Conservation (phyloP, 2,797 vertebrate species). For the Coracias cyanogaster region DNA sequence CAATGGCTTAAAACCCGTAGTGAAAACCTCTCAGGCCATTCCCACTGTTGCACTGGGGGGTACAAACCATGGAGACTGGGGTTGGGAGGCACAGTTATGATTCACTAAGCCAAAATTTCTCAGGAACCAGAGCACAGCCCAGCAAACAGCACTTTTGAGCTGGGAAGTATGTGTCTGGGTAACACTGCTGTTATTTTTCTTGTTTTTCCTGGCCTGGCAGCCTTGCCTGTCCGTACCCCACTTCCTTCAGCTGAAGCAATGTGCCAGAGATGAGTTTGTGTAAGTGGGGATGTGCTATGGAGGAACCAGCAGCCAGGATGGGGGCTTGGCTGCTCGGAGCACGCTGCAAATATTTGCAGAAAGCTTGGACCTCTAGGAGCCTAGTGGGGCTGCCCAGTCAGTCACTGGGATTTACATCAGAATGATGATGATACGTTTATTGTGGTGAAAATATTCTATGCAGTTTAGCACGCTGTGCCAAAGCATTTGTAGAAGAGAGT, state of each 20-base stretch:
- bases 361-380: neutral
- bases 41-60: fast-evolving
- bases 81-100: neutral
- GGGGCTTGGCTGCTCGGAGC: fast-evolving
- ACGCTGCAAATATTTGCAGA: fast-evolving
- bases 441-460: neutral
- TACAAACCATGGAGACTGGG: neutral
- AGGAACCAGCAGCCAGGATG: fast-evolving
- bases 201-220: neutral
- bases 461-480: neutral
- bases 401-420: neutral
- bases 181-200: neutral
- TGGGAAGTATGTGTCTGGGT: neutral
- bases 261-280: neutral
- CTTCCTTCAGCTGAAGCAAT: neutral
- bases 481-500: fast-evolving
- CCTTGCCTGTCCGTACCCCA: neutral
- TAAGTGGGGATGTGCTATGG: neutral
- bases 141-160: neutral
- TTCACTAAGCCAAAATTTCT: neutral
- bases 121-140: neutral
- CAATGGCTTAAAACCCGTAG: neutral
- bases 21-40: neutral
- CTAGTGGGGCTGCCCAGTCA: fast-evolving
- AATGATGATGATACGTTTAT: neutral